Base-by-base conservation (phyloP, 2,113 vertebrate species). In the Mormyrus lacerda region DNA sequence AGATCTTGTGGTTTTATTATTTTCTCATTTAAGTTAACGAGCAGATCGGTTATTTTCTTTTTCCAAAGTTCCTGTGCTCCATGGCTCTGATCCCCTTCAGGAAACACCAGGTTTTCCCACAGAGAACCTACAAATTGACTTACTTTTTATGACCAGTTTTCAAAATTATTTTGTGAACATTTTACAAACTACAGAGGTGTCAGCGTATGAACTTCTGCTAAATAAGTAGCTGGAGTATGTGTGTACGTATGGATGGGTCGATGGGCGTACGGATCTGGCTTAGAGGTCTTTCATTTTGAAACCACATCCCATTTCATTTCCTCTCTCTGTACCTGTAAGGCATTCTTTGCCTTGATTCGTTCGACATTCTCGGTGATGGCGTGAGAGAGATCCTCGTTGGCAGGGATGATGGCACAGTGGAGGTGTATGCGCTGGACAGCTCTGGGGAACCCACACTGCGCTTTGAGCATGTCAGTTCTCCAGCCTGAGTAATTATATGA, bases 351-450 rank as follows among this genome's bases (percentile, higher is more conserved):
- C 93, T 98, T 58, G 98, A 99, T 92, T 96, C 95, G 4, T 99
- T 97, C 91, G 98, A 99, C 90, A 97, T 99, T 88, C 58, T 97
- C 91, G 98, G 97, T 90, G 98, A 99, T 82, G 98, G 98, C 15
- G 97, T 99, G 91, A 97, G 95, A 91, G 97, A 99, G 90, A 90
- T 99, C 39, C 96, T 99, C 4, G 94, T 99, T 90, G 98, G 98
- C 9, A 94, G 98, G 90, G 98, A 99, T 91, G 98, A 99, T 89
- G 98, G 98, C 47, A 94, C 94, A 0, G 95, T 99, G 76, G 97
- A 99, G 92, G 92, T 99, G 7, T 99, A 98, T 84, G 94, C 92
- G 79, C 96, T 99, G 87, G 97, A 98, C 93, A 94, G 93, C 89
- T 82, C 95, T 61, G 95, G 93, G 87, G 97, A 98, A 24, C 98